phyloP scores from a whole-genome alignment of 2,797 vertebrate genomes.

The Chelon auratus region DNA sequence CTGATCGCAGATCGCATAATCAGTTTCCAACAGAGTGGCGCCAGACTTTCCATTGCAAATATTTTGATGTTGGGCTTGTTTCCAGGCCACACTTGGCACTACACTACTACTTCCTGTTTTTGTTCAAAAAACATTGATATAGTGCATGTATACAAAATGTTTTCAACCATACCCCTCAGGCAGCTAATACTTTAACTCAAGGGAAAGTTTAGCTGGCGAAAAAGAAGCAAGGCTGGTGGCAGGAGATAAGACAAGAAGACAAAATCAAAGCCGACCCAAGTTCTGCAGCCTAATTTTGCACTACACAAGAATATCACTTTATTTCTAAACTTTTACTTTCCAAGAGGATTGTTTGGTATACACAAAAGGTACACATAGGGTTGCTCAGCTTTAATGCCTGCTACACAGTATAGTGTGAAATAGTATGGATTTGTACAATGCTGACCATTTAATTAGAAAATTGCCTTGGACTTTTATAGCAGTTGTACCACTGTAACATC shows the following conservation, averaged over 20 bases:
- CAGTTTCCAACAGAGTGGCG: no score
- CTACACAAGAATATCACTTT: background rate
- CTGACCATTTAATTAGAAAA: background rate
- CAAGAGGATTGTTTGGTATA: background rate
- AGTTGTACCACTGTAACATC: constrained; percentile 8
- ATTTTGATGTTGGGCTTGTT: no score
- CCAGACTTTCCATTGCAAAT: no score
- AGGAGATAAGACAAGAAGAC: background rate
- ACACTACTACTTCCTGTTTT: no score
- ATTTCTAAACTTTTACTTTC: no score
- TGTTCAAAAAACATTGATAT: no score
- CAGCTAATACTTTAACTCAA: background rate
- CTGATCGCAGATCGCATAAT: no score
- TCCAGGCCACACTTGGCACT: no score
- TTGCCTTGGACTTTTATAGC: background rate
- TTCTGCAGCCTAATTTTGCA: background rate
- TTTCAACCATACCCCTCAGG: background rate
- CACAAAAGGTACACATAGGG: background rate
- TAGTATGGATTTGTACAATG: background rate
- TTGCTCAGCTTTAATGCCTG: no score
- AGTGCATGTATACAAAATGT: background rate
- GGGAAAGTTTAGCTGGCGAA: background rate
- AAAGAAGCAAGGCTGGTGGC: background rate
- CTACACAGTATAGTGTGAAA: background rate
- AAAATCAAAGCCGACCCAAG: background rate